phyloP scores from a whole-genome alignment of 2,888 invertebrate species.

The Trachelus iudaicus region DNA sequence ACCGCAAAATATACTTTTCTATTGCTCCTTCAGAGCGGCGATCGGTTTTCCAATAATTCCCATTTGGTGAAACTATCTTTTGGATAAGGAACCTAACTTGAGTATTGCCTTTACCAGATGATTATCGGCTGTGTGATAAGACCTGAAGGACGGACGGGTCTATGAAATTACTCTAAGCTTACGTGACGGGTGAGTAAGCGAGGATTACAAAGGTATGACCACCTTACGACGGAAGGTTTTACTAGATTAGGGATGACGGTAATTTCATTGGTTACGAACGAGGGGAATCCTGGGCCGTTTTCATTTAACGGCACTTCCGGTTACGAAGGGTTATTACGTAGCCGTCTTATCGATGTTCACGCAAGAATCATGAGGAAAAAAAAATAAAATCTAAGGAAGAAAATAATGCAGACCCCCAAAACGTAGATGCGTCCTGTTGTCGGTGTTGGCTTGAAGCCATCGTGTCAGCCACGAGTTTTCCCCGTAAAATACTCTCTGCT shows the following conservation, averaged over 20 bases:
- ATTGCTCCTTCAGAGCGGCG: background rate
- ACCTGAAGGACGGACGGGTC: background rate
- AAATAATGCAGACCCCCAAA: background rate
- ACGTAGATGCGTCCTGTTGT: background rate
- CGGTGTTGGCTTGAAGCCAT: background rate
- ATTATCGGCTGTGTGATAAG: background rate
- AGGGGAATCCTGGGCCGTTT: background rate
- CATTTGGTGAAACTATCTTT: background rate
- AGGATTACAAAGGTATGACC: background rate
- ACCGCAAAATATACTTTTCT: background rate
- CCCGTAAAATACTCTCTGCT: constrained; percentile 50
- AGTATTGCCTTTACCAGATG: background rate
- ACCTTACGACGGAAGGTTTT: background rate
- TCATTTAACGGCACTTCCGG: background rate
- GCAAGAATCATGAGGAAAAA: background rate
- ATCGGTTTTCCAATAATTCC: background rate
- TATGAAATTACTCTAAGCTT: background rate
- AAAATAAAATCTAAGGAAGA: background rate
- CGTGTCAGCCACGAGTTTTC: constrained; percentile 30
- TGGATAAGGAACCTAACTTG: background rate
- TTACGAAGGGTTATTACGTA: background rate
- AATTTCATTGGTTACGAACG: constrained; percentile 3
- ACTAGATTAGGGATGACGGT: background rate
- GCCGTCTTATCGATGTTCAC: background rate
- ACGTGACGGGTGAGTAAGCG: background rate